Evolutionary conservation across 2,797 vertebrate species (phyloP).

Genomic region (Gymnodraco acuticeps): DNA sequence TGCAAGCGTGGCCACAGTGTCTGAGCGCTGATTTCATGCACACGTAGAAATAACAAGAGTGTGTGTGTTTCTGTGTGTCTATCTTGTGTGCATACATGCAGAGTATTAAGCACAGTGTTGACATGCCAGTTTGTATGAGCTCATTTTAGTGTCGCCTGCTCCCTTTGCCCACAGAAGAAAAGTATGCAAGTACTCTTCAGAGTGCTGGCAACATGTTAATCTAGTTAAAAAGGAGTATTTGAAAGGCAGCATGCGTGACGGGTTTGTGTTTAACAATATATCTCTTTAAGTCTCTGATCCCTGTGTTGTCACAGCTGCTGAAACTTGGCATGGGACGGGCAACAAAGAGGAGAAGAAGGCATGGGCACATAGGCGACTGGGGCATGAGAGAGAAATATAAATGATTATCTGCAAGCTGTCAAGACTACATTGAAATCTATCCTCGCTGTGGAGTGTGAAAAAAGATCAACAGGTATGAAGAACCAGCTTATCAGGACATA

Average conservation of each 20-base stretch:
- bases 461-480: slow-evolving; percentile 12
- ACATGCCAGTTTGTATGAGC: slow-evolving; percentile 68
- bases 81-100: background rate
- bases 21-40: slow-evolving; percentile 81
- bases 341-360: slow-evolving; percentile 60
- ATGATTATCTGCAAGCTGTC: slow-evolving; percentile 35
- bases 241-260: slow-evolving; percentile 64
- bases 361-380: slow-evolving; percentile 55
- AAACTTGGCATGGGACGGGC: slow-evolving; percentile 61
- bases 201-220: slow-evolving; percentile 68
- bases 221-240: slow-evolving; percentile 67
- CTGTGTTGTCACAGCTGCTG: slow-evolving; percentile 79
- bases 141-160: slow-evolving; percentile 47
- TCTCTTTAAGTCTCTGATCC: slow-evolving; percentile 68
- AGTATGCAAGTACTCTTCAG: slow-evolving; percentile 51
- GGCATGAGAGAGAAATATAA: slow-evolving; percentile 29
- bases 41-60: slow-evolving; percentile 2
- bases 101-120: slow-evolving; percentile 28
- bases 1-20: slow-evolving; percentile 76
- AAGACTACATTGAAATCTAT: slow-evolving; percentile 2
- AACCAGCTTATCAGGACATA: slow-evolving; percentile 10
- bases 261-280: slow-evolving; percentile 75
- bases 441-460: slow-evolving; percentile 4
- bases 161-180: slow-evolving; percentile 25
- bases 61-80: slow-evolving; percentile 12